Conservation (phyloP, 2,113 vertebrate genomes). For the Raja brachyura region DNA sequence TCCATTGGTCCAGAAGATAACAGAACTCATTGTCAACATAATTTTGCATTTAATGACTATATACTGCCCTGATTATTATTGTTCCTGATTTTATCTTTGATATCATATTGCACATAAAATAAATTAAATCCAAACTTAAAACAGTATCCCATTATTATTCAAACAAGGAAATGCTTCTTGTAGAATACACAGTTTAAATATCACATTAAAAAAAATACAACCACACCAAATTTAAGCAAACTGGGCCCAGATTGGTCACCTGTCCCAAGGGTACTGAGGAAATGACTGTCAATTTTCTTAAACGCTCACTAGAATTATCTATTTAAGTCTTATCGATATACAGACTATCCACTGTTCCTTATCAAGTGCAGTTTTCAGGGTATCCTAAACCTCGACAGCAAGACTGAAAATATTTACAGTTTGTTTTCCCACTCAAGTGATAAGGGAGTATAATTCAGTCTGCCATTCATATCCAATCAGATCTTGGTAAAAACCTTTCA, state of each 20-base stretch:
- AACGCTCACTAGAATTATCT: slow-evolving; percentile 7
- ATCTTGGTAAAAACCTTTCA: background rate
- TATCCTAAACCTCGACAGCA: slow-evolving; percentile 22
- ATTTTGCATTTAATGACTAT: background rate
- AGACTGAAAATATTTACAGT: background rate
- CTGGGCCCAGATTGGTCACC: background rate
- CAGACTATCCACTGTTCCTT: slow-evolving; percentile 7
- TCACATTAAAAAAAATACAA: slow-evolving; percentile 17
- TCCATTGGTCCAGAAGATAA: background rate
- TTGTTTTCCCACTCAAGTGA: background rate
- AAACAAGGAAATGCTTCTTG: background rate
- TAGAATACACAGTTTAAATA: background rate
- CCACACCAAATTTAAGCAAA: background rate
- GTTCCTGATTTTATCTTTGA: background rate
- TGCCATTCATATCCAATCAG: background rate
- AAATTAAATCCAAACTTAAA: background rate
- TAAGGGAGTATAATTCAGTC: background rate
- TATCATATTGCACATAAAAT: slow-evolving; percentile 9
- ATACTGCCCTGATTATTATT: background rate
- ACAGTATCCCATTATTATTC: slow-evolving; percentile 6
- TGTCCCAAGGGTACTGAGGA: background rate
- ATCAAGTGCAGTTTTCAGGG: slow-evolving; percentile 20
- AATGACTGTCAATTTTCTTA: slow-evolving; percentile 21
- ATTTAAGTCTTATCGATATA: background rate
- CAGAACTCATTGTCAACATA: background rate